Percentiles rank a stretch among this genome's conserved stretches.
Conservation (phyloP, 2,113 vertebrate genomes). For the Oreochromis niloticus region DNA sequence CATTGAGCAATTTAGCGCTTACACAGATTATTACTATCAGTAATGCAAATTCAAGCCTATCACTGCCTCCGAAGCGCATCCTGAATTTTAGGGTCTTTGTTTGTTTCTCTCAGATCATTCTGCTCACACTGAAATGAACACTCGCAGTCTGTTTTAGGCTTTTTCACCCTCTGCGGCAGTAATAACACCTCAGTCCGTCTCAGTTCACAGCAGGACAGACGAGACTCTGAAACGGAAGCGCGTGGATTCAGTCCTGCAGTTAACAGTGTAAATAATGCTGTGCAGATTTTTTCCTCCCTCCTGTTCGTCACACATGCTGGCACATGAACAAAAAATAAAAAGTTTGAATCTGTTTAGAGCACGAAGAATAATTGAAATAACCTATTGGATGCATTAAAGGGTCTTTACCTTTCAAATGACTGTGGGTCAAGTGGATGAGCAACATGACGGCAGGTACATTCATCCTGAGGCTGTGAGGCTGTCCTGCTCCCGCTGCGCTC, state of each 20-base stretch:
- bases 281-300: background rate
- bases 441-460: constrained; percentile 22
- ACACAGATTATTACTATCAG: background rate
- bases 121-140: background rate
- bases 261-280: background rate
- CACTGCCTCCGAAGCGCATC: background rate
- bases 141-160: background rate
- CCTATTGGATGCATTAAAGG: background rate
- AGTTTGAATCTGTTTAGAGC: background rate
- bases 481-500: background rate
- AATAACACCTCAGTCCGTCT: background rate
- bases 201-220: background rate
- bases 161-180: background rate
- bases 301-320: background rate
- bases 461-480: constrained; percentile 14
- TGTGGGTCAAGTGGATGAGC: constrained; percentile 30
- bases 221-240: background rate
- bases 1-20: background rate
- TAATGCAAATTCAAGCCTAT: background rate
- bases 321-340: background rate
- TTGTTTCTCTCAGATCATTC: background rate
- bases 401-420: constrained; percentile 28
- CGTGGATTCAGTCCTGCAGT: background rate
- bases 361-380: background rate
- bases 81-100: background rate